Percentiles rank a stretch among this genome's conserved stretches.
These are phyloP conservation scores for Syndactyla subalaris DNA, from an alignment of 2,797 vertebrate species.

Conservation along the genomic window DNA sequence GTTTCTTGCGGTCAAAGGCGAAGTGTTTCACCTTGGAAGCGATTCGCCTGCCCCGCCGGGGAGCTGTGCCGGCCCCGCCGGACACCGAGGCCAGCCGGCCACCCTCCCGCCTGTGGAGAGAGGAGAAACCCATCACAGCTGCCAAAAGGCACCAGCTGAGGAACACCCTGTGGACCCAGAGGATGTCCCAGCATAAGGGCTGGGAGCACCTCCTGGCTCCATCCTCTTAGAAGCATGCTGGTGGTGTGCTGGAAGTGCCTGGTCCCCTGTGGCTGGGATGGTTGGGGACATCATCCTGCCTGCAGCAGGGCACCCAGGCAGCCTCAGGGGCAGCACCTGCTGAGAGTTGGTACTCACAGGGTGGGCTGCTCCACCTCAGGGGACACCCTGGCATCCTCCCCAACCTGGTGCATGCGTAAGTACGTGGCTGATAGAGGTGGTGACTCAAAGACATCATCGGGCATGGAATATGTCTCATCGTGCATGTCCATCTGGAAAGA, in stretches of 20 bases:
- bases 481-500: constrained; percentile 82
- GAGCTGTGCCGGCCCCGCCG: not conserved
- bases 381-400: constrained; percentile 51
- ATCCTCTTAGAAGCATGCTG: fast-evolving
- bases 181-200: not conserved
- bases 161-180: fast-evolving
- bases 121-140: not conserved
- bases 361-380: constrained; percentile 70
- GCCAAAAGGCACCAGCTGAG: not conserved
- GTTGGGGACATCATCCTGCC: not conserved
- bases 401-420: constrained; percentile 53
- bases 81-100: not conserved
- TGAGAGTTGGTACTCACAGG: constrained; percentile 77
- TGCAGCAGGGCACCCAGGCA: not conserved
- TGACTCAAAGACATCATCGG: constrained; percentile 95
- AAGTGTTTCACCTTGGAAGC: constrained; percentile 92
- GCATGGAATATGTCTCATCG: constrained; percentile 89
- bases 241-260: fast-evolving
- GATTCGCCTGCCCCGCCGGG: constrained; percentile 85
- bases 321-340: fast-evolving
- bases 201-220: not conserved
- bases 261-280: fast-evolving
- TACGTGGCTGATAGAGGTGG: constrained; percentile 87
- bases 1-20: constrained; percentile 90
- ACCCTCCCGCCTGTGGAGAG: constrained; percentile 76